phyloP scores from a whole-genome alignment of 2,888 invertebrate genomes.

The Pseudococcus jackbeardsleyi region DNA sequence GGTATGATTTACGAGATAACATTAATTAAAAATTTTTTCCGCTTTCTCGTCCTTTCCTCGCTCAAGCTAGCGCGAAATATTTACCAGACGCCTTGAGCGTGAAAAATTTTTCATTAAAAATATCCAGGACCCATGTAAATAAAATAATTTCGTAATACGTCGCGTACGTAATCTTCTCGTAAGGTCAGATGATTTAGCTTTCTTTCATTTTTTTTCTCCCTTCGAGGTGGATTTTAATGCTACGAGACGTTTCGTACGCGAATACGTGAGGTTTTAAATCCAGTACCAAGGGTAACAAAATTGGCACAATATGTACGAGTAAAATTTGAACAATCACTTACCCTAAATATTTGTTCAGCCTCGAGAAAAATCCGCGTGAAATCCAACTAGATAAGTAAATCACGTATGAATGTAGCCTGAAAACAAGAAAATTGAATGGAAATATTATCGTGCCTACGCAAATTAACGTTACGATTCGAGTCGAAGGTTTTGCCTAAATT shows the following conservation, averaged over 20 bases:
- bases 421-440: neutral
- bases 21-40: neutral
- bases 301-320: neutral
- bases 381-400: neutral
- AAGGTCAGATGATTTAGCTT: neutral
- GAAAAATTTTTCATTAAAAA: constrained; percentile 15
- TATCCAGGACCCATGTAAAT: neutral
- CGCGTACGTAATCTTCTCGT: neutral
- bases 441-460: neutral
- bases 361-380: neutral
- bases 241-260: neutral
- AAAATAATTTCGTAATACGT: constrained; percentile 2
- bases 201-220: neutral
- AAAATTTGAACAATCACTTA: neutral
- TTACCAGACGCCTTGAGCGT: neutral
- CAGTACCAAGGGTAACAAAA: neutral
- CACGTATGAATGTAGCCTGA: neutral
- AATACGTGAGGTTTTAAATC: neutral
- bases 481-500: neutral
- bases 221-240: neutral
- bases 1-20: neutral
- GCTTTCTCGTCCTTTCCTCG: neutral
- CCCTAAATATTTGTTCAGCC: neutral
- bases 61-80: neutral
- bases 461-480: neutral